phyloP scores from a whole-genome alignment of 2,113 vertebrate genomes.

The Serinus canaria region DNA sequence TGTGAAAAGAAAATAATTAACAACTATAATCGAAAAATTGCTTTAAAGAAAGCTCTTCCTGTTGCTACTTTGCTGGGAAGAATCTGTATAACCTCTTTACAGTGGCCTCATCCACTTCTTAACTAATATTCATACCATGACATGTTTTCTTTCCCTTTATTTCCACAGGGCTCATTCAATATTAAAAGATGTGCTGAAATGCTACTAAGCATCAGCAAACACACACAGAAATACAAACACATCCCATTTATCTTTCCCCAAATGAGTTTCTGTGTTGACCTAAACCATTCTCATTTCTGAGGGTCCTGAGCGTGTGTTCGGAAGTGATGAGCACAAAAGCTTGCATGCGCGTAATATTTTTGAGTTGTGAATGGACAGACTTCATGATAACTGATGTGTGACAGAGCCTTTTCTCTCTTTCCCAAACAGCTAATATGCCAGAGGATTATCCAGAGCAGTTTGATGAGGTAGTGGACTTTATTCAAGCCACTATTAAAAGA shows the following conservation, averaged over 20 bases:
- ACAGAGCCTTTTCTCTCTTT: constrained; percentile 57
- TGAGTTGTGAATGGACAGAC: background rate
- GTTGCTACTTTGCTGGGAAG: background rate
- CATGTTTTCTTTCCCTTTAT: background rate
- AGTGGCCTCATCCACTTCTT: background rate
- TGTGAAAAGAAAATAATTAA: background rate
- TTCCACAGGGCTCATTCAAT: background rate
- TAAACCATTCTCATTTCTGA: background rate
- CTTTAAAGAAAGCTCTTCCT: background rate
- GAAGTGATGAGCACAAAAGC: background rate
- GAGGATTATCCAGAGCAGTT: constrained; percentile 89
- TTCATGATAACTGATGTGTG: background rate
- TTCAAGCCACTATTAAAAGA: constrained; percentile 91
- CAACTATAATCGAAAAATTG: background rate
- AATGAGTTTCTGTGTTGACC: background rate
- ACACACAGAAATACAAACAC: background rate
- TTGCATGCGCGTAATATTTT: background rate
- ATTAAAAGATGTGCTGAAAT: background rate
- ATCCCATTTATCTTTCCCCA: background rate
- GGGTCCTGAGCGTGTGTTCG: accelerated
- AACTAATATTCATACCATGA: background rate
- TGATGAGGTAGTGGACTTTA: constrained; percentile 96
- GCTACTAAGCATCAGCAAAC: background rate
- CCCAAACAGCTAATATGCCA: constrained; percentile 81
- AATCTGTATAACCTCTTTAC: background rate